Evolutionary conservation across 2,797 vertebrate genomes (phyloP).

Genomic region (Pseudochirops cupreus): DNA sequence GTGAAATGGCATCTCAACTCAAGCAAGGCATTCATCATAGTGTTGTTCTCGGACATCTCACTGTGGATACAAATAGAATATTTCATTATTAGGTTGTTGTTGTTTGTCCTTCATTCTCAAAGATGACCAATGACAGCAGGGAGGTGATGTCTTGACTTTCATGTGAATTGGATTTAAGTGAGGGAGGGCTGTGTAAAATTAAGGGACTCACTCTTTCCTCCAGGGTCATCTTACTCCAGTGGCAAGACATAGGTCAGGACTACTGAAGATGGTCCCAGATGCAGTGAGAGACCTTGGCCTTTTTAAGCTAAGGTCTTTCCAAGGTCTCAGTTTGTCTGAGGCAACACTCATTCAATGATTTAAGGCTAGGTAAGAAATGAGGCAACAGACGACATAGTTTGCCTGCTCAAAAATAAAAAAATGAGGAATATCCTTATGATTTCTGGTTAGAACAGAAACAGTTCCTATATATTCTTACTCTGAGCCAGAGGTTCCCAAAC

Average conservation of each 20-base stretch:
- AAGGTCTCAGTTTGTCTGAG: too few relatives aligned
- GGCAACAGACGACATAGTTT: too few relatives aligned
- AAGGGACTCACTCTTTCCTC: not conserved
- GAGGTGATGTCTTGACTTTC: not conserved
- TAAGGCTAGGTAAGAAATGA: too few relatives aligned
- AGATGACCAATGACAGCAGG: not conserved
- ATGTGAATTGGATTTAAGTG: not conserved
- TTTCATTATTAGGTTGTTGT: not conserved
- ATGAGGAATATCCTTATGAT: too few relatives aligned
- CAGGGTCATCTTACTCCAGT: not conserved
- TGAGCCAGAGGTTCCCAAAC: too few relatives aligned
- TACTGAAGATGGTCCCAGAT: not conserved
- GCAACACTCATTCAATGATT: too few relatives aligned
- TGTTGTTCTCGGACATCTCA: constrained; percentile 44
- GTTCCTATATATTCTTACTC: too few relatives aligned
- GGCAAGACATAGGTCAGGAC: not conserved
- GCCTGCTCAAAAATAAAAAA: too few relatives aligned
- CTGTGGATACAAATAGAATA: constrained; percentile 54
- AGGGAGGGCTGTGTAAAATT: not conserved
- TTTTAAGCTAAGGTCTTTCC: not conserved
- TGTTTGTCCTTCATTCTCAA: not conserved
- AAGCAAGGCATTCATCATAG: constrained; percentile 76
- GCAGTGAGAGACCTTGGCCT: not conserved
- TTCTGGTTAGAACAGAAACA: too few relatives aligned
- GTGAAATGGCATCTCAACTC: constrained; percentile 88